Evolutionary conservation across 2,797 vertebrate species (phyloP).

Genomic region (Phrynocephalus guinanensis): DNA sequence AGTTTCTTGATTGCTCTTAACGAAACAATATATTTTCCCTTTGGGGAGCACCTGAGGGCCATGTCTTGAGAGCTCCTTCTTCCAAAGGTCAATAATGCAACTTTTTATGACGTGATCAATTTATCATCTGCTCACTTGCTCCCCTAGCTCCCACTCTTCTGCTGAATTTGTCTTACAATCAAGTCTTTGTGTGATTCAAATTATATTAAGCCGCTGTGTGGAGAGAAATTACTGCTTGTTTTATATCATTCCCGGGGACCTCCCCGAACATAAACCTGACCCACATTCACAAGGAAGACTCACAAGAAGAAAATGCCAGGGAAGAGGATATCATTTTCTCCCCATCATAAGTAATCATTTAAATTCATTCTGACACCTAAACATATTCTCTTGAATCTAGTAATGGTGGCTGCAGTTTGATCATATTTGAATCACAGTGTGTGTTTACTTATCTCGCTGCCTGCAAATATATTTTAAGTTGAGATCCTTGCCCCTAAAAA

Average conservation of each 20-base stretch:
- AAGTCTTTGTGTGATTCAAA: neutral
- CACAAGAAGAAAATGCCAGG: neutral
- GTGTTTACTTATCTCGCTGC: neutral
- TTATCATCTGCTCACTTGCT: neutral
- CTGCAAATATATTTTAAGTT: neutral
- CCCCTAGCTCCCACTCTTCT: neutral
- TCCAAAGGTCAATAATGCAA: neutral
- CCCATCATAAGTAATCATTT: neutral
- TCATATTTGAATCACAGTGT: neutral
- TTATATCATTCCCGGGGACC: neutral
- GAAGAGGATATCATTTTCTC: neutral
- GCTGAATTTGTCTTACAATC: neutral
- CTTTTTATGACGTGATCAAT: neutral
- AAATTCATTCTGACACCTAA: constrained; percentile 1
- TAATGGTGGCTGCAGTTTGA: neutral
- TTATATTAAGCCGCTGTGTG: neutral
- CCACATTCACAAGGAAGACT: neutral
- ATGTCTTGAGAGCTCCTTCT: constrained; percentile 1
- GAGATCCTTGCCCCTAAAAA: neutral
- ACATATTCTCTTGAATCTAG: neutral
- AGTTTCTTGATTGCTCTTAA: neutral
- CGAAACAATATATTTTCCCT: neutral
- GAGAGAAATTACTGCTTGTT: neutral
- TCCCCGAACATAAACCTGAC: neutral
- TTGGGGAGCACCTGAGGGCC: neutral